Percentiles rank a stretch among this genome's conserved stretches.
phyloP scores from a whole-genome alignment of 2,888 invertebrate species.

The Icerya purchasi region DNA sequence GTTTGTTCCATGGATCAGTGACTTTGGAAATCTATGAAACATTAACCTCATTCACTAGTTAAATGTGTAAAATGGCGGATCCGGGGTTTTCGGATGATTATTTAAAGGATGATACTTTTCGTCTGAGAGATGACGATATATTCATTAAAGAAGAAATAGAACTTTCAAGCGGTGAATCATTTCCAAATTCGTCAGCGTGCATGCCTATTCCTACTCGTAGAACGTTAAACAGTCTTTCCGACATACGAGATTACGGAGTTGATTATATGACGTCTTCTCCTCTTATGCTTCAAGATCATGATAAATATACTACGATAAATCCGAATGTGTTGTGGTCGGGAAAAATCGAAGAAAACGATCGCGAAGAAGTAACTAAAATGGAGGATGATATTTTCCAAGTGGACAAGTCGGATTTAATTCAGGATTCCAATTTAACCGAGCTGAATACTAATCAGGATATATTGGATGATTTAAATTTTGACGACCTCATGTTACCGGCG shows the following conservation, averaged over 20 bases:
- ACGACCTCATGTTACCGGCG: conserved; percentile 54
- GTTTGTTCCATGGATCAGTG: no score
- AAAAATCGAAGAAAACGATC: conserved; percentile 6
- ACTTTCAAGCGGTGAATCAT: not conserved
- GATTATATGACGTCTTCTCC: conserved; percentile 8
- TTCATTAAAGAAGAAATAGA: conserved; percentile 5
- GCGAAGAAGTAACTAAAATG: conserved; percentile 7
- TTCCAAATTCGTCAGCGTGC: conserved; percentile 8
- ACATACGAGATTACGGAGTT: conserved; percentile 3
- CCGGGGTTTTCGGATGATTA: conserved; percentile 9
- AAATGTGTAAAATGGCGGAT: conserved; percentile 6
- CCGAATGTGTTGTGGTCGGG: conserved; percentile 10
- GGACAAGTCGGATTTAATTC: conserved; percentile 64
- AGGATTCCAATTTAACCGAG: conserved; percentile 48
- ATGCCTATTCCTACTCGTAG: conserved; percentile 9
- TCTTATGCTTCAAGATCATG: conserved; percentile 10
- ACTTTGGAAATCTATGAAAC: no score
- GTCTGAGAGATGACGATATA: not conserved
- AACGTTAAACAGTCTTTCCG: conserved; percentile 2
- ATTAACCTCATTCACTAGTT: not conserved
- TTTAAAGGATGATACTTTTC: conserved; percentile 8
- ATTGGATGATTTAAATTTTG: conserved; percentile 64
- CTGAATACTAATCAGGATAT: conserved; percentile 41
- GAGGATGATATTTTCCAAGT: conserved; percentile 32
- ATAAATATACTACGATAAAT: conserved; percentile 10